Evolutionary conservation across 1,140 invertebrate genomes (phyloP).

Genomic region (Leptinotarsa defecta): DNA sequence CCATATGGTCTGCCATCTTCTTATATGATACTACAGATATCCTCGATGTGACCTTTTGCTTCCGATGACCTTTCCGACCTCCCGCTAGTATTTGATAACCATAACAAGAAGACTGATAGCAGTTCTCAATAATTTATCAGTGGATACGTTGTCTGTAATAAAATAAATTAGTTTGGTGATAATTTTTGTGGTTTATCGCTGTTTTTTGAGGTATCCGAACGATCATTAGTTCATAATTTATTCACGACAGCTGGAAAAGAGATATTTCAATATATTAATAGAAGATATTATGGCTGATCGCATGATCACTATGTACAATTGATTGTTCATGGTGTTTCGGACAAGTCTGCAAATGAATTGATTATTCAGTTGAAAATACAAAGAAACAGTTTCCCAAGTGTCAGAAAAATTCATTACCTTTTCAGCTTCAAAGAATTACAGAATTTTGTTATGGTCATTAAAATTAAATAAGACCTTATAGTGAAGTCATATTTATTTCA

Average conservation of each 20-base stretch:
- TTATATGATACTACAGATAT: slow-evolving; percentile 1
- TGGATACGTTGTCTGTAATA: slow-evolving; percentile 10
- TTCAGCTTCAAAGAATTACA: too few species aligned
- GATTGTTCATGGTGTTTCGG: not conserved
- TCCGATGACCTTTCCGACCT: slow-evolving; percentile 17
- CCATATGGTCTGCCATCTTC: slow-evolving; percentile 19
- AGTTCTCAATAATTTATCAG: slow-evolving; percentile 17
- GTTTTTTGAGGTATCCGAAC: slow-evolving; percentile 1
- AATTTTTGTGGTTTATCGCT: slow-evolving; percentile 19
- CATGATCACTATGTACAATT: not conserved
- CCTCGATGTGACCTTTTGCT: slow-evolving; percentile 12
- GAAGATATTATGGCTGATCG: not conserved
- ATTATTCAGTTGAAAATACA: too few species aligned
- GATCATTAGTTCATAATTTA: slow-evolving; percentile 6
- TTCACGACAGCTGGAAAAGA: not conserved
- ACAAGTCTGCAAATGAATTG: not conserved
- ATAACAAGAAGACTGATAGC: slow-evolving; percentile 20
- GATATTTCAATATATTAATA: not conserved
- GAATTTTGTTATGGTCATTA: too few species aligned
- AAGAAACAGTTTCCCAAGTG: too few species aligned
- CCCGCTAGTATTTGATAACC: slow-evolving; percentile 9
- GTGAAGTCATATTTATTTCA: too few species aligned
- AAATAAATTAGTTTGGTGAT: slow-evolving; percentile 23
- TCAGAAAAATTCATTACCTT: too few species aligned
- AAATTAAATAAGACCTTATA: too few species aligned